Conservation (phyloP, 2,888 invertebrate species). For the Serrognathus titanus region DNA sequence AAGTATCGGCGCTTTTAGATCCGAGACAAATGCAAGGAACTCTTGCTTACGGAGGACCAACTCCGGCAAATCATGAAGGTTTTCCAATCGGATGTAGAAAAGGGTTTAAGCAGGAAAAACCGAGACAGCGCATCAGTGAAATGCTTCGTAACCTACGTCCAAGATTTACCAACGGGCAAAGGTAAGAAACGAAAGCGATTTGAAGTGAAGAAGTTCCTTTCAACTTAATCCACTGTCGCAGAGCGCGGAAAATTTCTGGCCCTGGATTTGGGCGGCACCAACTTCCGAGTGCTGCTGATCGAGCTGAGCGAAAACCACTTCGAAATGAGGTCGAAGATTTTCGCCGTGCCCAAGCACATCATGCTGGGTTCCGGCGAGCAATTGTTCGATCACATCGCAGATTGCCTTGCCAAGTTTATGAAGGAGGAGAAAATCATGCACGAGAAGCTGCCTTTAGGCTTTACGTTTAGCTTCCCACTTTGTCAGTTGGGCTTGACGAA, state of each 20-base stretch:
- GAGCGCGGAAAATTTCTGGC: conserved; percentile 84
- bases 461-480: conserved; percentile 96
- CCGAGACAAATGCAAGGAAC: conserved; percentile 79
- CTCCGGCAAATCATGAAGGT: conserved; percentile 72
- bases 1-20: too few species aligned
- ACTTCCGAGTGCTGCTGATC: conserved; percentile 93
- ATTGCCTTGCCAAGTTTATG: conserved; percentile 88
- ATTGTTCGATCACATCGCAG: conserved; percentile 93
- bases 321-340: conserved; percentile 96
- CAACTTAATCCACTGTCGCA: background rate
- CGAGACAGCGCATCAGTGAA: conserved; percentile 80
- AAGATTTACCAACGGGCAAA: conserved; percentile 91
- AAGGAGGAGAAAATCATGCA: conserved; percentile 75
- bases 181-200: conserved; percentile 51
- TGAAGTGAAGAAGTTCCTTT: background rate
- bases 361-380: conserved; percentile 88
- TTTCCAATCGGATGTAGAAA: conserved; percentile 72
- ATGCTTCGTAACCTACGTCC: conserved; percentile 94
- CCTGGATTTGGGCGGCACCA: conserved; percentile 95
- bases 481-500: conserved; percentile 82
- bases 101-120: conserved; percentile 75
- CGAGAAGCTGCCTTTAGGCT: conserved; percentile 83
- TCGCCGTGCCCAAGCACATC: conserved; percentile 89
- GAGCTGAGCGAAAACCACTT: conserved; percentile 81
- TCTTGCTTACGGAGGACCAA: conserved; percentile 76